phyloP scores from a whole-genome alignment of 1,140 invertebrate species.

The Leptinotarsa undecemlineata region DNA sequence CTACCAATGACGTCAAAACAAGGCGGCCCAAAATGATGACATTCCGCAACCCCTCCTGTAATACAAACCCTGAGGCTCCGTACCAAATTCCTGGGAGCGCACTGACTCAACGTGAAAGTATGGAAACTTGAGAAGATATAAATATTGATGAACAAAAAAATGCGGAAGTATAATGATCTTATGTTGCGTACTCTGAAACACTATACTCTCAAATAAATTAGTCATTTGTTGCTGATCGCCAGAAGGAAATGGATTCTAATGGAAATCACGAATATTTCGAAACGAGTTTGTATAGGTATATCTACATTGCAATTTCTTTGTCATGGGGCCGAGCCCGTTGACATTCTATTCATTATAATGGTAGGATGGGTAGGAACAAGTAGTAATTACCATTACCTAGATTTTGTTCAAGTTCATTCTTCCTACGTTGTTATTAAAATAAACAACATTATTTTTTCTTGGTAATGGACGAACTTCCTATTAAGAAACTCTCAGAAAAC shows the following conservation, averaged over 20 bases:
- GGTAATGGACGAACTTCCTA: too few species aligned
- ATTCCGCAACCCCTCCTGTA: too few species aligned
- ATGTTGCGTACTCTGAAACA: not conserved
- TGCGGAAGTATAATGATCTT: not conserved
- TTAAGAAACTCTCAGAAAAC: too few species aligned
- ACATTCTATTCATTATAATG: conserved; percentile 3
- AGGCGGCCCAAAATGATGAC: too few species aligned
- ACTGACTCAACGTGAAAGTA: not conserved
- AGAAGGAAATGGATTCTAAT: not conserved
- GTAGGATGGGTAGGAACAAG: conserved; percentile 1
- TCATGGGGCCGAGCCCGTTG: not conserved
- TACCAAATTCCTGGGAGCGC: too few species aligned
- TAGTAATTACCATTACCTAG: not conserved
- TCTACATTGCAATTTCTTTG: conserved; percentile 2
- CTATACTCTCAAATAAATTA: not conserved
- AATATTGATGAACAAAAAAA: not conserved
- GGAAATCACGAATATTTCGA: conserved; percentile 8
- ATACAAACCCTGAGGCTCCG: too few species aligned
- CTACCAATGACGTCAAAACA: too few species aligned
- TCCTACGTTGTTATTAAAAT: not conserved
- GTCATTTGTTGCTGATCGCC: conserved; percentile 1
- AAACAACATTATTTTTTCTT: too few species aligned
- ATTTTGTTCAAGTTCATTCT: not conserved
- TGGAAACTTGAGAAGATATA: not conserved
- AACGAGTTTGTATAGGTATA: not conserved